Conservation (phyloP, 2,888 invertebrate genomes). For the Dermolepida albohirtum region DNA sequence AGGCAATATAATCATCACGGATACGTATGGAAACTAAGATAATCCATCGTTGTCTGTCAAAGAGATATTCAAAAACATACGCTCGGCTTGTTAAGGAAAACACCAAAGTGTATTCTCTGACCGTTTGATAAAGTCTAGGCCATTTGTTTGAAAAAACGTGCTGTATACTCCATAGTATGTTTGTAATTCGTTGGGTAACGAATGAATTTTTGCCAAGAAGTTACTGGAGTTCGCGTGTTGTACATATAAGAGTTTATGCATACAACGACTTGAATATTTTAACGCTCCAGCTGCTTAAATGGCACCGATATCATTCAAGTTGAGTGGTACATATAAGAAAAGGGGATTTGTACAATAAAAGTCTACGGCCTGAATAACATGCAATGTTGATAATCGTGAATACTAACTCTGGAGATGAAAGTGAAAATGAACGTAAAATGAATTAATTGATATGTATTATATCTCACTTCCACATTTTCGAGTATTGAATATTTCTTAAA, state of each 20-base stretch:
- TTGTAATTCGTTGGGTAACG: constrained; percentile 5
- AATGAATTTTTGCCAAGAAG: background rate
- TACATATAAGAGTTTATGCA: constrained; percentile 1
- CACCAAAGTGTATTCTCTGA: constrained; percentile 9
- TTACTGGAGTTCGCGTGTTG: background rate
- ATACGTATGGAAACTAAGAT: constrained; percentile 18
- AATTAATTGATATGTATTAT: no score
- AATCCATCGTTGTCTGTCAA: constrained; percentile 16
- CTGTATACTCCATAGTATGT: constrained; percentile 2
- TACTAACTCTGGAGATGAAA: no score
- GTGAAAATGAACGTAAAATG: no score
- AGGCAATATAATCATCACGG: background rate
- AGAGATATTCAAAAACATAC: constrained; percentile 1
- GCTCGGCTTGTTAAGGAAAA: constrained; percentile 14
- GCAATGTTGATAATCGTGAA: no score
- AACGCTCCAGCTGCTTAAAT: background rate
- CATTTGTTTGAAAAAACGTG: constrained; percentile 12
- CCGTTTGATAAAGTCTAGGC: constrained; percentile 11
- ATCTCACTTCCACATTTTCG: no score
- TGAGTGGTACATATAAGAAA: background rate
- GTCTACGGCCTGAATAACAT: no score
- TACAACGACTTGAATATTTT: constrained; percentile 9
- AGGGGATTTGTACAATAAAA: no score
- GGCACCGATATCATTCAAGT: constrained; percentile 7
- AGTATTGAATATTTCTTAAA: no score